Evolutionary conservation across 2,888 invertebrate genomes (phyloP), one percentile per base, ranked within the genome.

Genomic region (Venustoraphidia nigricollis): DNA sequence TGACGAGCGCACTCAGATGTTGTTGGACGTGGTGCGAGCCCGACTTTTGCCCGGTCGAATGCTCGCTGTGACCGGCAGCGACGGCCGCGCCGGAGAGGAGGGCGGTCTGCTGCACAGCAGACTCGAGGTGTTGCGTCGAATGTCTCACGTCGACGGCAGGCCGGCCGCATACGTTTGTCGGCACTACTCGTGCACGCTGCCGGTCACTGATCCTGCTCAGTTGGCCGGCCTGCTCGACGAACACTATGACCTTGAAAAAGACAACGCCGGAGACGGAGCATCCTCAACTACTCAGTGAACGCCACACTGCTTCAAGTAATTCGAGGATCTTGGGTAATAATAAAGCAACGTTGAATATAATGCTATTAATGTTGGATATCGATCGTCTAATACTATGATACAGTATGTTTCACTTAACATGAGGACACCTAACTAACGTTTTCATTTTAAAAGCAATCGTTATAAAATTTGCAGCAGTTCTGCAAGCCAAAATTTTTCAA

Each of bases 141-240:
- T 75, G 57, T 67, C 71, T 44, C 67, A 72, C 5, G 63, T 73
- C 1, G 72, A 76, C 34, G 80, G 77, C 27, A 74, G 72, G 47
- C 77, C 85, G 1, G 77, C 82, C 0, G 87, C 82, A 17, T 87
- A 82, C 62, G 83, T 88, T n/a, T 89, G 89, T 61, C 73, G 81
- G 8, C 79, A 83, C 56, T 81, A 77, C 62, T 71, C 81, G 2
- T 89, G 88, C 63, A 79, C 81, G 6, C 66, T 86, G 47, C 88
- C 88, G 2, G 81, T 86, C 43, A 80, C 79, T 0, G 76, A 78
- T 46, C 75, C 79, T 0, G 71, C 74, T 11, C 76, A 80, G 48
- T 69, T 86, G 9, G 75, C 73, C 50, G 66, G 65, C 14, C 64
- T 80, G 14, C 66, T 85, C 9, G 77, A 75, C 54, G 69, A 70